phyloP scores from a whole-genome alignment of 2,888 invertebrate genomes.

The Heteromurus nitidus region DNA sequence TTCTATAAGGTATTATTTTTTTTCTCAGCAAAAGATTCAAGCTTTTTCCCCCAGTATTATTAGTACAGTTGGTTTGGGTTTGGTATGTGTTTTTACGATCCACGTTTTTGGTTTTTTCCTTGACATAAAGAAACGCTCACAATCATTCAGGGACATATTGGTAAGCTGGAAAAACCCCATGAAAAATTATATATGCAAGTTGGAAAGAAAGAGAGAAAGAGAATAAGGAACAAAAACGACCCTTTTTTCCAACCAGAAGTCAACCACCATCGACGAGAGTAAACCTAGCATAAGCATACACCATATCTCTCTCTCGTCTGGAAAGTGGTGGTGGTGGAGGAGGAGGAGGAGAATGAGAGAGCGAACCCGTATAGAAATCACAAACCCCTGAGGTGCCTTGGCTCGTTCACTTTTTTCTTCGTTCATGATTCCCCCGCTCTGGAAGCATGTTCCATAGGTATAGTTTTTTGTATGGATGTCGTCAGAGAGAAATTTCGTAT shows the following conservation, averaged over 20 bases:
- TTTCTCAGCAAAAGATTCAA: no score
- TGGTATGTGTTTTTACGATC: no score
- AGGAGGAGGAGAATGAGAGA: not conserved
- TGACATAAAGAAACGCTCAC: no score
- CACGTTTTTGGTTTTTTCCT: no score
- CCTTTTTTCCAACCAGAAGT: slow-evolving; percentile 62
- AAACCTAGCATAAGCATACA: no score
- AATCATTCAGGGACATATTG: no score
- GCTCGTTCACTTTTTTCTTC: slow-evolving; percentile 61
- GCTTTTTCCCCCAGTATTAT: no score
- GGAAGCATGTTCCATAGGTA: not conserved
- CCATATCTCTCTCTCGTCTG: not conserved
- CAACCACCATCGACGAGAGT: slow-evolving; percentile 47
- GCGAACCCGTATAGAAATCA: slow-evolving; percentile 41
- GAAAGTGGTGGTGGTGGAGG: slow-evolving; percentile 15
- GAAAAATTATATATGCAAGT: slow-evolving; percentile 11
- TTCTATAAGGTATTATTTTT: no score
- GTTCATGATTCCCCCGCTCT: slow-evolving; percentile 17
- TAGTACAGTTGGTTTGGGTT: no score
- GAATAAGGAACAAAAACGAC: slow-evolving; percentile 51
- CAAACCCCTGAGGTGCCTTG: slow-evolving; percentile 63
- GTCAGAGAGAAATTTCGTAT: no score
- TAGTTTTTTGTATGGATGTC: not conserved
- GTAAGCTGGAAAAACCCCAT: not conserved
- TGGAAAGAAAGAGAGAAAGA: not conserved